These are phyloP conservation scores for Melanostoma mellinum DNA, from an alignment of 2,888 invertebrate species.

Conservation along the genomic window DNA sequence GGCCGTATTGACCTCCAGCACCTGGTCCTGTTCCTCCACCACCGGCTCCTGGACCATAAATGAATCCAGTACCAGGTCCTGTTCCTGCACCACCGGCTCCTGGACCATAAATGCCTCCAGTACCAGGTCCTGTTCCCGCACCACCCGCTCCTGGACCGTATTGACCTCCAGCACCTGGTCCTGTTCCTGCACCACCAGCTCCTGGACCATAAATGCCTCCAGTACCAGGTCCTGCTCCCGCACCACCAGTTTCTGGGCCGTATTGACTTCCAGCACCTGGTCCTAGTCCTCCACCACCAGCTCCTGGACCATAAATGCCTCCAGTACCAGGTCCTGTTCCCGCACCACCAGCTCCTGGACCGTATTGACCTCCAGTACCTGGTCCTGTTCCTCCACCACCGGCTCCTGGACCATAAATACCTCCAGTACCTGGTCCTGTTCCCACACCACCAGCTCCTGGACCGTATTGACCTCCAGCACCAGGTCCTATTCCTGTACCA, in stretches of 20 bases:
- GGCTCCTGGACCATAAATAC: not conserved
- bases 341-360: conserved; percentile 56
- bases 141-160: conserved; percentile 29
- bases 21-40: conserved; percentile 32
- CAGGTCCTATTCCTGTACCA: conserved; percentile 5
- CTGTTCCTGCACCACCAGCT: conserved; percentile 57
- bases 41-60: conserved; percentile 65
- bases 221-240: conserved; percentile 25
- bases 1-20: not conserved
- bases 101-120: conserved; percentile 51
- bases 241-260: conserved; percentile 50
- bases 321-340: conserved; percentile 37
- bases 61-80: conserved; percentile 39
- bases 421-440: not conserved
- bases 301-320: not conserved
- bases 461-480: conserved; percentile 17
- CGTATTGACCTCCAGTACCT: conserved; percentile 30
- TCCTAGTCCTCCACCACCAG: conserved; percentile 20
- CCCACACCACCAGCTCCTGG: conserved; percentile 20
- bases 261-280: conserved; percentile 26
- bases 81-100: conserved; percentile 48
- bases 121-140: conserved; percentile 23
- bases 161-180: conserved; percentile 64
- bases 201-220: conserved; percentile 18
- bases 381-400: conserved; percentile 26